A percentile compares a stretch with the other conserved stretches of the same genome.
phyloP scores from a whole-genome alignment of 2,888 invertebrate genomes.

The Hemistola chrysoprasaria region DNA sequence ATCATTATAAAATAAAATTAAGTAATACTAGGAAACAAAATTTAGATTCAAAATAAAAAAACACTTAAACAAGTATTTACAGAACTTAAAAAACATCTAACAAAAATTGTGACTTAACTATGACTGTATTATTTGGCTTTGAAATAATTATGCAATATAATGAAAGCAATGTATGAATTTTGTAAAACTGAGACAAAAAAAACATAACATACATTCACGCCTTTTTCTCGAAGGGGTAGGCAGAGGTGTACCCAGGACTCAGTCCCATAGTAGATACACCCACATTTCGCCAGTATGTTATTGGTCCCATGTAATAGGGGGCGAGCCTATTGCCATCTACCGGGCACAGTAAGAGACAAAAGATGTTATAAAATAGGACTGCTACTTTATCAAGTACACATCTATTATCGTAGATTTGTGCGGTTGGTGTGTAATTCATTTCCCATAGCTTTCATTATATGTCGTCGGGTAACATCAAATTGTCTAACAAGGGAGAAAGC shows the following conservation, averaged over 20 bases:
- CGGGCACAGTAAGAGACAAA: conserved; percentile 8
- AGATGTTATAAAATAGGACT: conserved; percentile 6
- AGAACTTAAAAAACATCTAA: conserved; percentile 70
- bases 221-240: too few relatives aligned
- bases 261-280: too few relatives aligned
- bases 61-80: conserved; percentile 76
- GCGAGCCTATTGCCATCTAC: too few relatives aligned
- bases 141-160: conserved; percentile 79
- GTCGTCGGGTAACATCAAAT: conserved; percentile 80
- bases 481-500: conserved; percentile 51
- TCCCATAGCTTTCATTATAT: conserved; percentile 77
- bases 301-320: too few relatives aligned
- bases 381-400: conserved; percentile 3
- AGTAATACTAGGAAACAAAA: conserved; percentile 71
- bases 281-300: too few relatives aligned
- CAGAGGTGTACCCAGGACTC: too few relatives aligned
- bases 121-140: conserved; percentile 82
- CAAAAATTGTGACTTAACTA: conserved; percentile 74
- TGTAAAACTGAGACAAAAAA: too few relatives aligned
- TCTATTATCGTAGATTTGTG: conserved; percentile 20
- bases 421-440: conserved; percentile 35
- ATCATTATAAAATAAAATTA: conserved; percentile 67
- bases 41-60: conserved; percentile 67
- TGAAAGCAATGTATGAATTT: conserved; percentile 69
- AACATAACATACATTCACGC: too few relatives aligned